Percentiles rank a stretch among this genome's conserved stretches.
phyloP scores from a whole-genome alignment of 2,113 vertebrate genomes.

The Lophura nycthemera region DNA sequence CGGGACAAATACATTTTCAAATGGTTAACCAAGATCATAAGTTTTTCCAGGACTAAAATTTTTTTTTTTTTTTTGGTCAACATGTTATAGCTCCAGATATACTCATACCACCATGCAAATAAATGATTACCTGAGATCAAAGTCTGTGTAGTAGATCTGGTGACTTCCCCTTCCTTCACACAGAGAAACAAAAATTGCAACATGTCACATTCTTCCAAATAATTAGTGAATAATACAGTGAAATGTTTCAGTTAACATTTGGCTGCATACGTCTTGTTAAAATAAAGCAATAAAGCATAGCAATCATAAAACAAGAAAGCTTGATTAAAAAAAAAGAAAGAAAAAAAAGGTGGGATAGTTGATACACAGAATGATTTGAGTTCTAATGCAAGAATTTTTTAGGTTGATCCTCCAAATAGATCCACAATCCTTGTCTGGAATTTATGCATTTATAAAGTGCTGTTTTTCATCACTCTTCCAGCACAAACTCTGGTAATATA shows the following conservation, averaged over 20 bases:
- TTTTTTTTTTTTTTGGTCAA: neutral
- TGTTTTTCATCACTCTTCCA: neutral
- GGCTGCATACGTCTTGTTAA: neutral
- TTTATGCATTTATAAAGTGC: neutral
- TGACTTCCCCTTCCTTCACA: neutral
- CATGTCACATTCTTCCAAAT: neutral
- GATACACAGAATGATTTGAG: neutral
- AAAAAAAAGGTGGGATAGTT: neutral
- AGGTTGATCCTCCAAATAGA: neutral
- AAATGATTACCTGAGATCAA: slow-evolving; percentile 19
- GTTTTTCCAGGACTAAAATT: neutral
- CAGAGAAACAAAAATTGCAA: neutral
- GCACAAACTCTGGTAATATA: neutral
- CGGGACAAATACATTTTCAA: neutral
- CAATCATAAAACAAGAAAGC: slow-evolving; percentile 36
- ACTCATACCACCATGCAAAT: neutral
- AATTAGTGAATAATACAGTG: neutral
- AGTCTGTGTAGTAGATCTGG: neutral
- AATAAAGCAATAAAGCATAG: slow-evolving; percentile 49
- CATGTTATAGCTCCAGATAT: neutral
- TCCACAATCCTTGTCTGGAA: neutral
- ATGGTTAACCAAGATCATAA: neutral
- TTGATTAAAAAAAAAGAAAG: neutral
- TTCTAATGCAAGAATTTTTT: neutral
- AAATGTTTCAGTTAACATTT: slow-evolving; percentile 19